Conservation (phyloP, 1,140 invertebrate species). For the Habropoda laboriosa region DNA sequence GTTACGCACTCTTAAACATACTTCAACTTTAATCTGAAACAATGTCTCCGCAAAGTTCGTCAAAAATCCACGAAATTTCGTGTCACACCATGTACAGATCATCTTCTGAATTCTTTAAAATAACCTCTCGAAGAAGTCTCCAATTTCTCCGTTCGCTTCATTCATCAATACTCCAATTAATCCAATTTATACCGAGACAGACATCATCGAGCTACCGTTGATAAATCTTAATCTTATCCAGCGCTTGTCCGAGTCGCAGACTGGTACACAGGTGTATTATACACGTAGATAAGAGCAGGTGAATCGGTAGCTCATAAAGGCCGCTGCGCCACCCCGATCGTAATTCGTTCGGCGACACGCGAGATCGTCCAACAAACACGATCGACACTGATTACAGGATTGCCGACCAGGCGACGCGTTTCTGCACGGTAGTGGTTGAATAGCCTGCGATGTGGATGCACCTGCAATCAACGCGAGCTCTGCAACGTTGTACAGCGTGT, state of each 20-base stretch:
- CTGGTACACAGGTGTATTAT: not conserved
- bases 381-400: slow-evolving; percentile 64
- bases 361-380: slow-evolving; percentile 61
- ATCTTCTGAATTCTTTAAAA: not conserved
- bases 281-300: not conserved
- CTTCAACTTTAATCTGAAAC: too few relatives aligned
- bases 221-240: slow-evolving; percentile 17
- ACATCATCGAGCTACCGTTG: not conserved
- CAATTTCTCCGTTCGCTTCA: not conserved
- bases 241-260: too few relatives aligned
- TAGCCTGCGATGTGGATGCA: slow-evolving; percentile 41
- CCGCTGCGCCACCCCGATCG: slow-evolving; percentile 36
- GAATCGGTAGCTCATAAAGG: slow-evolving; percentile 11
- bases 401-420: slow-evolving; percentile 8
- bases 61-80: too few relatives aligned
- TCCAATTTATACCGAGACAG: not conserved
- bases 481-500: slow-evolving; percentile 20
- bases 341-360: slow-evolving; percentile 61
- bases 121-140: not conserved
- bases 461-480: slow-evolving; percentile 54
- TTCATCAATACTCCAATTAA: not conserved
- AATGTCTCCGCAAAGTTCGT: too few relatives aligned
- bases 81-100: too few relatives aligned
- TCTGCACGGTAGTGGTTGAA: not conserved
- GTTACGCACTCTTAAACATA: too few relatives aligned